A percentile compares a stretch with the other conserved stretches of the same genome.
Evolutionary conservation across 2,113 vertebrate genomes (phyloP).

Genomic region (Lynx canadensis): DNA sequence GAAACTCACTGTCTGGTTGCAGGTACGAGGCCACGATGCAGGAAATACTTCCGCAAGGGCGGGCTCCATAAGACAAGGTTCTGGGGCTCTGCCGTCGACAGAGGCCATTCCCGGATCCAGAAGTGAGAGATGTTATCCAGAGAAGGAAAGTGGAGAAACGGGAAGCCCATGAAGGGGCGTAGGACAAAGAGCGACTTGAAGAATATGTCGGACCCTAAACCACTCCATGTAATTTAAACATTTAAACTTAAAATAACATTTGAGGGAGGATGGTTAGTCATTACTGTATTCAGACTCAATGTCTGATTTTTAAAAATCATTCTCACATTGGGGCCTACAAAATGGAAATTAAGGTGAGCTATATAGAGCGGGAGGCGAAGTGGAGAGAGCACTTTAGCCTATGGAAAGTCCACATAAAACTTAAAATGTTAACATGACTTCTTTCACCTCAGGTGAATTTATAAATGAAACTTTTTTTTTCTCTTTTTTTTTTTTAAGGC

Average conservation of each 20-base stretch:
- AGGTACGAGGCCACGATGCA: rapidly evolving
- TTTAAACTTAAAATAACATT: conserved; percentile 51
- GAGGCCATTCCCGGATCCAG: rapidly evolving
- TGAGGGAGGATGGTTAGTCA: not conserved
- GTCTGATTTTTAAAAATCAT: conserved; percentile 78
- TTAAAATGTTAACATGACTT: conserved; percentile 84
- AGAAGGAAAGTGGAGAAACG: not conserved
- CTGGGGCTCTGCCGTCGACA: rapidly evolving
- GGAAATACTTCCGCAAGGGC: rapidly evolving
- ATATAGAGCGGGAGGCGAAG: conserved; percentile 52
- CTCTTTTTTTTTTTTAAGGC: conserved; percentile 81
- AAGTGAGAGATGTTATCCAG: not conserved
- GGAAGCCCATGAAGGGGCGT: rapidly evolving
- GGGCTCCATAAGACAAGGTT: rapidly evolving
- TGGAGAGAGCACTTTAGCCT: conserved; percentile 51
- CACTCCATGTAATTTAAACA: not conserved
- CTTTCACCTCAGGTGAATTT: conserved; percentile 85
- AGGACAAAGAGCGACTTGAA: not conserved
- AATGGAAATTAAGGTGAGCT: conserved; percentile 66
- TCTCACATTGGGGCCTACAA: conserved; percentile 79
- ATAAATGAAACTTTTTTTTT: conserved; percentile 78
- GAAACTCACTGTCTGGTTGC: rapidly evolving
- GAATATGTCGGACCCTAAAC: not conserved
- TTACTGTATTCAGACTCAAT: conserved; percentile 56
- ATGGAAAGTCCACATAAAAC: conserved; percentile 87